Base-by-base conservation (phyloP, 35 echinoderm and acorn worm species). In the Stichopus chloronotus region DNA sequence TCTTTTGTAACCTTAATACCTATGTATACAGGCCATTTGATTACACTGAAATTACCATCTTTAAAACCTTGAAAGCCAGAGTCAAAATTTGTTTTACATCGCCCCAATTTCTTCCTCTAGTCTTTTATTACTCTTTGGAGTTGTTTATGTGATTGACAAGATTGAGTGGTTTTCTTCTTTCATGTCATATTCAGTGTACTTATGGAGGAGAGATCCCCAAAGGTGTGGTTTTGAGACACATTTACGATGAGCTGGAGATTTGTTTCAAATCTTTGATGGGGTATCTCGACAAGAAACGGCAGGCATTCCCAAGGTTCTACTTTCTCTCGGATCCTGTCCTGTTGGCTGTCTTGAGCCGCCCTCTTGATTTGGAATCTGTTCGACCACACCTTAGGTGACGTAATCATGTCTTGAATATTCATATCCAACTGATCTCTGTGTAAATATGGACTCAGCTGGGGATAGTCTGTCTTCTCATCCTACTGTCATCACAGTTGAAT, bases 311-410 rank as follows among this genome's bases (percentile, higher is more conserved):
- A 56, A 94, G 97, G 72, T 98, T 98, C 93, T 98, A 96, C 88
- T 98, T 98, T 78, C 93, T 98, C 79, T 98, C 97, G 2, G 97
- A 98, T 81, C 93, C 97, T 19, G 97, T 98, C 13, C 83, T 98
- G 53, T 88, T 98, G 59, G 95, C 97, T 53, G 92, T 98, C 76
- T 82, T 98, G 9, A 98, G 97, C 71, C 82, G 97, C 71, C 97
- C 97, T 78, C 92, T 76, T 86, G 97, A 98, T 88, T 69, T 98
- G 60, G 97, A 98, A 65, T 98, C 97, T 7, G 95, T 98, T 60
- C 91, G 88, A 81, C 97, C 97, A 55, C 95, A 98, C 79, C 92
- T 98, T 9, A 98, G 97, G 96, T 98, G 79, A 93, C 63, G 14
- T 43, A 43, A 43, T 43, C 30, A 17, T 74, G 14, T 74, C 22